Base-by-base conservation (phyloP, 2,888 invertebrate genomes). In the Sesia apiformis region DNA sequence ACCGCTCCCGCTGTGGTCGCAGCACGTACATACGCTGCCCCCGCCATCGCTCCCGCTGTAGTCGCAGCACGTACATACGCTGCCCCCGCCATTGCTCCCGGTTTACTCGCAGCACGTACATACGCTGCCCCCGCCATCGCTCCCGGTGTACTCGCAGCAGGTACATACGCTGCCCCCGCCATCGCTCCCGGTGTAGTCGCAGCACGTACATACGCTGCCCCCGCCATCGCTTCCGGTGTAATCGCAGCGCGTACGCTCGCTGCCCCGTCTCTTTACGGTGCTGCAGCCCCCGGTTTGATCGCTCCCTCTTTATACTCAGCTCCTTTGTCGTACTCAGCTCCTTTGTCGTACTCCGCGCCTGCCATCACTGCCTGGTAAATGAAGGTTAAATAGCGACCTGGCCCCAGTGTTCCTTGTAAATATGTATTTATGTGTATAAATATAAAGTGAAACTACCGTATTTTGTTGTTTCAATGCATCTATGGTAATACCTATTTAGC, bases 1-100 rank as follows among this genome's bases (percentile, higher is more conserved):
- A 62, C 66, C 42, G 63, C 72, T 4, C 65, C 62, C 4, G 56
- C 65, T 3, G 64, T 66, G 4, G 65, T 66, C 4, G 60, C 64
- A 51, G 61, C 66, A 4, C 67, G 67, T 8, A 60, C 60, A 0
- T 57, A 66, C 38, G 56, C 61, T 38, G 61, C 64, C 23, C 61
- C 60, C 7, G 23, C 23, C 23, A 1, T 1, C 23, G 1, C 23
- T 23, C 23, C 23, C 23, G 23, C 23, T 23, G 23, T 23, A 23
- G 23, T 23, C 23, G 23, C 23, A 23, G 23, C 23, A 23, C 23
- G 23, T 23, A 23, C 23, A 23, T 23, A 23, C 23, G 23, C 23
- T 23, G 23, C 61, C 63, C 1, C 42, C 40, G 53, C 62, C 23
- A 54, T 63, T 4, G 58, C 57, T 53, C 59, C 63, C 51, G 59